Conservation (phyloP, 2,797 vertebrate genomes). For the Philypnodon macrostomus region DNA sequence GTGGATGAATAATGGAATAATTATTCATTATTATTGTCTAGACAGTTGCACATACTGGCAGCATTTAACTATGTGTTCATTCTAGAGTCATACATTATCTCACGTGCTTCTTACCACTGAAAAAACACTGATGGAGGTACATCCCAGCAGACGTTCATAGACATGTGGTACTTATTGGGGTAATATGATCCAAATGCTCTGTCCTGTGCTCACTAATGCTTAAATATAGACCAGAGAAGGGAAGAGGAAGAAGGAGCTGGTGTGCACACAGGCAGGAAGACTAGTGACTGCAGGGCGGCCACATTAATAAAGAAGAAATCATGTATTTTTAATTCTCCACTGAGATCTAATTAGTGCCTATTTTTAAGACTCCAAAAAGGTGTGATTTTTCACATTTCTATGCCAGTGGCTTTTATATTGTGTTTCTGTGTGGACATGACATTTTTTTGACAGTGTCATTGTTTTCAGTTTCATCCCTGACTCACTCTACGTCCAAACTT, state of each 20-base stretch:
- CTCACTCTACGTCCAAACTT: constrained; percentile 11
- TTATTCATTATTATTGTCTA: too few relatives aligned
- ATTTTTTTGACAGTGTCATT: background rate
- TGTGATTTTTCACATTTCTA: constrained; percentile 60
- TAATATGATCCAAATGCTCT: constrained; percentile 56
- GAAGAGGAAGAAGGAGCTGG: constrained; percentile 21
- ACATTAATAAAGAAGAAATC: constrained; percentile 85
- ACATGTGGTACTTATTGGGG: constrained; percentile 54
- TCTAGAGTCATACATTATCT: constrained; percentile 30
- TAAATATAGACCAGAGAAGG: constrained; percentile 68
- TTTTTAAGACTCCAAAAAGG: constrained; percentile 72
- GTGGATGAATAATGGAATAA: too few relatives aligned
- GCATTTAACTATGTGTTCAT: constrained; percentile 34
- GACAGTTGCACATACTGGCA: constrained; percentile 32
- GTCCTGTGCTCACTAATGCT: constrained; percentile 50
- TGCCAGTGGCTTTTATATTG: constrained; percentile 1
- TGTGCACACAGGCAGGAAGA: constrained; percentile 61
- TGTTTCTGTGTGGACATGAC: constrained; percentile 2
- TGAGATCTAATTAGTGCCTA: constrained; percentile 84
- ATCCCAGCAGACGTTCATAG: constrained; percentile 18
- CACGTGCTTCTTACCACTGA: constrained; percentile 29
- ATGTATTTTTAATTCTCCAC: constrained; percentile 86
- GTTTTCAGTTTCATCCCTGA: background rate
- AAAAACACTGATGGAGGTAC: constrained; percentile 30
- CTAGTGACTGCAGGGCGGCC: constrained; percentile 57